A percentile compares a stretch with the other conserved stretches of the same genome.
Conservation (phyloP, 2,888 invertebrate genomes). For the Gortyna flavago region DNA sequence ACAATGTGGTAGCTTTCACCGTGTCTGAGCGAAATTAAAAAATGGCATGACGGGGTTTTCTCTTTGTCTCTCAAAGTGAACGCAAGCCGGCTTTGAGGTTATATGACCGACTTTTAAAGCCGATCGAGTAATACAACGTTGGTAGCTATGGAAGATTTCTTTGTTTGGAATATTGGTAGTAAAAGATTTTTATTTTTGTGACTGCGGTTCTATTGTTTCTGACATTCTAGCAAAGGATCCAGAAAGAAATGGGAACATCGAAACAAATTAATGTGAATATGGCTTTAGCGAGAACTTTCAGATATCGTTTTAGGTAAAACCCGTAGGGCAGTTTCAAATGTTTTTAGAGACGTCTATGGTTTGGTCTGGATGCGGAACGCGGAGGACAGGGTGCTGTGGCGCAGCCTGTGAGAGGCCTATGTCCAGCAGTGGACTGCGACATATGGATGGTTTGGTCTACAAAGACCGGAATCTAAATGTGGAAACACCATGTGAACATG, state of each 20-base stretch:
- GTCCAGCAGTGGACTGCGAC: no score
- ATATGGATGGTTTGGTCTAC: not conserved
- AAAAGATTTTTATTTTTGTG: not conserved
- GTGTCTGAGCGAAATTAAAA: slow-evolving; percentile 30
- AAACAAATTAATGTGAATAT: not conserved
- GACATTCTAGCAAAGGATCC: not conserved
- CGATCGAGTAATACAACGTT: not conserved
- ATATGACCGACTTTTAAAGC: slow-evolving; percentile 31
- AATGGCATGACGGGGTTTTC: slow-evolving; percentile 4
- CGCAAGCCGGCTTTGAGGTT: slow-evolving; percentile 25
- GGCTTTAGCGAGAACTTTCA: not conserved
- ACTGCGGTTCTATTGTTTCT: not conserved
- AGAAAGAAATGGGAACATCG: not conserved
- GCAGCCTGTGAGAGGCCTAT: no score
- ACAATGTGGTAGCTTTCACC: not conserved
- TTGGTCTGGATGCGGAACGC: not conserved
- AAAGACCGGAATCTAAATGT: not conserved
- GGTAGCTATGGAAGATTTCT: not conserved
- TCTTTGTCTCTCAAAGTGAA: slow-evolving; percentile 32
- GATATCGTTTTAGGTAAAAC: not conserved
- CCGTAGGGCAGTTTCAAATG: not conserved
- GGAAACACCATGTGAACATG: not conserved
- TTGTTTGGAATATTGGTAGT: not conserved
- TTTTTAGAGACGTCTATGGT: no score
- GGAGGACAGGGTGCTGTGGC: no score